Conservation (phyloP, 2,797 vertebrate species). For the Philypnodon macrostomus region DNA sequence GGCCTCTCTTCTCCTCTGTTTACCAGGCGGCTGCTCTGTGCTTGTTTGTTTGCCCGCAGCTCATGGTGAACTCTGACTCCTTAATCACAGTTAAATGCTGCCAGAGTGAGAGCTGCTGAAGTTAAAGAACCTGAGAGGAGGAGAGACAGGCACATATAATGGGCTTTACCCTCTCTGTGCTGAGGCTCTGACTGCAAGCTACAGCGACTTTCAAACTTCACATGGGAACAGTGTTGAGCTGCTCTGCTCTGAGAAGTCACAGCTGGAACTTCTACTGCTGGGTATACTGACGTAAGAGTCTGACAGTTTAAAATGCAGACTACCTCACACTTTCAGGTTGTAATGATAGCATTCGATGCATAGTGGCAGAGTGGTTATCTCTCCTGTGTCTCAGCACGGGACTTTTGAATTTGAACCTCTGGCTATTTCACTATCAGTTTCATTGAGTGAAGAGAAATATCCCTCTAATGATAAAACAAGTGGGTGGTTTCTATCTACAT, state of each 20-base stretch:
- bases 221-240: constrained; percentile 65
- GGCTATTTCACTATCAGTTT: too few relatives aligned
- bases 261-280: constrained; percentile 41
- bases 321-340: constrained; percentile 19
- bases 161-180: constrained; percentile 75
- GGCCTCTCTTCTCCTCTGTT: constrained; percentile 43
- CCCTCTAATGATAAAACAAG: too few relatives aligned
- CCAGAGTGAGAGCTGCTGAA: constrained; percentile 61
- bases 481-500: too few relatives aligned
- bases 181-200: constrained; percentile 67
- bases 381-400: too few relatives aligned
- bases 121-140: constrained; percentile 60
- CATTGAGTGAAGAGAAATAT: too few relatives aligned
- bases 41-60: constrained; percentile 62
- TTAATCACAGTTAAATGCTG: constrained; percentile 77
- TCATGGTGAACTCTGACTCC: constrained; percentile 73
- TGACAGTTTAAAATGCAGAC: constrained; percentile 26
- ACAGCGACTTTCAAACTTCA: constrained; percentile 74
- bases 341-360: too few relatives aligned
- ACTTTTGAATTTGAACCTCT: too few relatives aligned
- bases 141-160: constrained; percentile 74
- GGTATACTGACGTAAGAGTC: constrained; percentile 40
- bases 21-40: constrained; percentile 34
- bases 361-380: too few relatives aligned
- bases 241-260: constrained; percentile 68